A percentile compares a stretch with the other conserved stretches of the same genome.
Conservation (phyloP, 2,888 invertebrate species). For the Drosophila koepferae region DNA sequence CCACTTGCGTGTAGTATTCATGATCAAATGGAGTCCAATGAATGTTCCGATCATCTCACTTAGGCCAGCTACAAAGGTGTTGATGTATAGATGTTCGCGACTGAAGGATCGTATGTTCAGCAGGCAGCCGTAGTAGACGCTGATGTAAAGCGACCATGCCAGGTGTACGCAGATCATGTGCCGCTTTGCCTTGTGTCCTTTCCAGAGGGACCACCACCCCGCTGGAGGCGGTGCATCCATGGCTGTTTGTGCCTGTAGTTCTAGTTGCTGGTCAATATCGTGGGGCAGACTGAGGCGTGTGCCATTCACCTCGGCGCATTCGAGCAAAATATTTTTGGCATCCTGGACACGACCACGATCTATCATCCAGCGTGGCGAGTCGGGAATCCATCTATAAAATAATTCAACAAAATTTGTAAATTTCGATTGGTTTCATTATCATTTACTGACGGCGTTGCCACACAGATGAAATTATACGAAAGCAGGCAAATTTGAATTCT, state of each 20-base stretch:
- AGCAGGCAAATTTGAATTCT: background rate
- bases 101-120: slow-evolving; percentile 86
- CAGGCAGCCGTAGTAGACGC: slow-evolving; percentile 86
- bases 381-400: slow-evolving; percentile 84
- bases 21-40: slow-evolving; percentile 83
- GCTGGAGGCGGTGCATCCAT: slow-evolving; percentile 84
- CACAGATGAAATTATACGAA: background rate
- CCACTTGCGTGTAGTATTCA: slow-evolving; percentile 84
- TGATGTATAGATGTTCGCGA: slow-evolving; percentile 84
- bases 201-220: slow-evolving; percentile 85
- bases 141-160: slow-evolving; percentile 85
- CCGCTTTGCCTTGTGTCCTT: slow-evolving; percentile 82
- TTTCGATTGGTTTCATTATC: background rate
- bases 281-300: slow-evolving; percentile 83
- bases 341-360: slow-evolving; percentile 84
- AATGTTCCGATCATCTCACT: slow-evolving; percentile 85
- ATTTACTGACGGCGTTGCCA: background rate
- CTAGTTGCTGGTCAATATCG: slow-evolving; percentile 84
- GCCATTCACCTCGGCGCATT: slow-evolving; percentile 84
- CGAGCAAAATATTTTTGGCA: slow-evolving; percentile 84
- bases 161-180: slow-evolving; percentile 84
- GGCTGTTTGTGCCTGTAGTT: slow-evolving; percentile 84
- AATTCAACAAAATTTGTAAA: background rate
- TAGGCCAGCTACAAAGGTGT: slow-evolving; percentile 85
- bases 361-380: slow-evolving; percentile 86